Evolutionary conservation across 2,888 invertebrate species (phyloP).

Genomic region (Bellardia bayeri): DNA sequence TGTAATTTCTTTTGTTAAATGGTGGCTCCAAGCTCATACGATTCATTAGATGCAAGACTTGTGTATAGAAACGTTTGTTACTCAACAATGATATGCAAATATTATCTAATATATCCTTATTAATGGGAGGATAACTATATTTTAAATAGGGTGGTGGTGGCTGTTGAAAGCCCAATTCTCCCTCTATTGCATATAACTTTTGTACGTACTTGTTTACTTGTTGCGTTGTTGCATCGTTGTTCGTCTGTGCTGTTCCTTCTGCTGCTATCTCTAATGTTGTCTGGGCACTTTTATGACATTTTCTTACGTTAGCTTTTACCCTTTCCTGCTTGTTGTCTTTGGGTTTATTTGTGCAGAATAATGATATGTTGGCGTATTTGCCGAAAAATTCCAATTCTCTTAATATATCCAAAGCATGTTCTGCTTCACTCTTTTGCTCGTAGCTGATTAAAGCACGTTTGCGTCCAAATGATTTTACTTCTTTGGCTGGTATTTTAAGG

Average conservation of each 20-base stretch:
- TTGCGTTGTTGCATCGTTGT: slow-evolving; percentile 75
- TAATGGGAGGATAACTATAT: slow-evolving; percentile 93
- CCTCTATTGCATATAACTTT: slow-evolving; percentile 87
- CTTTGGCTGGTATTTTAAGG: slow-evolving; percentile 75
- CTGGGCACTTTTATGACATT: slow-evolving; percentile 72
- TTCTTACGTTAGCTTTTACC: slow-evolving; percentile 56
- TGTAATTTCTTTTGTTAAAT: slow-evolving; percentile 85
- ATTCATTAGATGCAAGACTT: slow-evolving; percentile 96
- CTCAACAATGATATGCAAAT: slow-evolving; percentile 90
- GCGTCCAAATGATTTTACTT: slow-evolving; percentile 77
- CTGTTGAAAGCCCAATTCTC: slow-evolving; percentile 88
- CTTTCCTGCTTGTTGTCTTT: slow-evolving; percentile 8
- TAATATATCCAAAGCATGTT: slow-evolving; percentile 76
- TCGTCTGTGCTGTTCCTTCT: background rate
- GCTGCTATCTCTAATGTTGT: background rate
- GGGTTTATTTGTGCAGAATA: slow-evolving; percentile 66
- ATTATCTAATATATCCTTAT: slow-evolving; percentile 89
- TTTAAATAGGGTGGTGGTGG: slow-evolving; percentile 90
- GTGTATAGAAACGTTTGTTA: slow-evolving; percentile 92
- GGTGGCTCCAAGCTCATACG: slow-evolving; percentile 96
- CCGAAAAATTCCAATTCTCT: slow-evolving; percentile 63
- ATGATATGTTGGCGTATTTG: slow-evolving; percentile 46
- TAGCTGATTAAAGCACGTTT: slow-evolving; percentile 78
- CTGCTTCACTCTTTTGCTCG: slow-evolving; percentile 71
- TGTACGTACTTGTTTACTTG: slow-evolving; percentile 86